phyloP scores from a whole-genome alignment of 2,797 vertebrate species.

The Acanthis flammea region DNA sequence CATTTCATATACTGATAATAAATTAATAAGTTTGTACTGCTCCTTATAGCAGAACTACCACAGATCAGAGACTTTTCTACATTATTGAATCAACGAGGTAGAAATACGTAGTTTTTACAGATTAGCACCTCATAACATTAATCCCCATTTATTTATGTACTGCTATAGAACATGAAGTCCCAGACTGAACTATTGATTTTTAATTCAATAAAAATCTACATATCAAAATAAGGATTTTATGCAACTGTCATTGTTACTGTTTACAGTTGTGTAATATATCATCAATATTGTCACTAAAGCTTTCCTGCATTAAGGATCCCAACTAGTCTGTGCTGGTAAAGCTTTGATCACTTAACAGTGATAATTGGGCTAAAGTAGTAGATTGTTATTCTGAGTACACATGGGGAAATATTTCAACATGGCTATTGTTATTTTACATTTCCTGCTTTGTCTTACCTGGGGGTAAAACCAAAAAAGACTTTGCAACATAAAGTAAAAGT shows the following conservation, averaged over 20 bases:
- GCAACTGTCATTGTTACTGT: background rate
- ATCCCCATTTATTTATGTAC: background rate
- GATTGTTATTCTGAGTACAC: background rate
- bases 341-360: background rate
- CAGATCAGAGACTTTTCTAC: background rate
- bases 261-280: background rate
- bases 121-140: background rate
- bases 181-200: background rate
- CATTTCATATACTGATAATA: background rate
- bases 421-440: background rate
- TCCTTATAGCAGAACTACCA: background rate
- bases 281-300: background rate
- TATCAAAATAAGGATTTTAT: background rate
- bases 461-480: background rate
- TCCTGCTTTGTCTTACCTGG: background rate
- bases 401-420: background rate
- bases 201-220: background rate
- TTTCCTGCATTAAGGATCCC: background rate
- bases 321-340: background rate
- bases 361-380: background rate
- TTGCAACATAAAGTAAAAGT: background rate
- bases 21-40: background rate
- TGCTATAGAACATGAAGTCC: background rate
- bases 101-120: background rate
- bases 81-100: background rate